These are phyloP conservation scores for Drosophila rhopaloa DNA, from an alignment of 1,140 invertebrate species.

Conservation along the genomic window DNA sequence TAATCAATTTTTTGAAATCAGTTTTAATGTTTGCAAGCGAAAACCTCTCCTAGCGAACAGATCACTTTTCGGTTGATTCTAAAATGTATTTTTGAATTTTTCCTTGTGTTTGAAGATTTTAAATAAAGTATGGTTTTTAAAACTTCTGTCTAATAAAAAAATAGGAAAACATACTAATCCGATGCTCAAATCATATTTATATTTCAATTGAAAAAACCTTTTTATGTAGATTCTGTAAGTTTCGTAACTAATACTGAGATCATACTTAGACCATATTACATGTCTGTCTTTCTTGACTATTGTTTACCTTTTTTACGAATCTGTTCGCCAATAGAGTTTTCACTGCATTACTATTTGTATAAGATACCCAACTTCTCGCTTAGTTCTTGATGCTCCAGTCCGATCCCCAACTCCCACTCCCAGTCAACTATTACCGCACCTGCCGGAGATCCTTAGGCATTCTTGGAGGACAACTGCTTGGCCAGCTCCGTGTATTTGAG, in stretches of 20 bases:
- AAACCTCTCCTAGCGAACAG: background rate
- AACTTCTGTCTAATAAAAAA: no score
- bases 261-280: no score
- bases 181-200: no score
- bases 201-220: background rate
- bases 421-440: background rate
- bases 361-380: background rate
- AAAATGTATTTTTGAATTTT: no score
- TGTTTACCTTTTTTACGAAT: background rate
- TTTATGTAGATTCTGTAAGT: background rate
- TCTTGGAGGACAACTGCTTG: constrained; percentile 98
- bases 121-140: no score
- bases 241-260: no score
- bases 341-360: background rate
- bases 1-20: background rate
- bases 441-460: constrained; percentile 88
- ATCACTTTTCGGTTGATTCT: background rate
- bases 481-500: constrained; percentile 98
- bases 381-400: background rate
- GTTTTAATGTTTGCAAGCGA: background rate
- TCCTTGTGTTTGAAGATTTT: background rate
- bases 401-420: background rate
- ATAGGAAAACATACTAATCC: no score
- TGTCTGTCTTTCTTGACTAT: background rate
- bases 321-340: constrained; percentile 3